Base-by-base conservation (phyloP, 2,113 vertebrate species). In the Stigmatopora argus region DNA sequence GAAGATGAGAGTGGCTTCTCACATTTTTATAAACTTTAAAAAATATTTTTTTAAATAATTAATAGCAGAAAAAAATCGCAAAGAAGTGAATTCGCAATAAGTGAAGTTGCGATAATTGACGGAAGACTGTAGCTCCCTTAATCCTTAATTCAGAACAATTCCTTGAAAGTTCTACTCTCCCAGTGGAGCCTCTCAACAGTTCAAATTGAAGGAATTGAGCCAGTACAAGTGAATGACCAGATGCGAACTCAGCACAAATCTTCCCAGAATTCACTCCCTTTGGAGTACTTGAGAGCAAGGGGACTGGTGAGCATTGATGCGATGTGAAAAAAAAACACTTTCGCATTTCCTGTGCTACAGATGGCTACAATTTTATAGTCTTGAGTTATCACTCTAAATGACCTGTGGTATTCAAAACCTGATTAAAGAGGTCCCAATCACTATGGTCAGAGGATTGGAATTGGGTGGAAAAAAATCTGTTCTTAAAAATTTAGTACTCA, bases 291-390 rank as follows among this genome's bases (percentile, higher is more conserved):
- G 15, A 59, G 10, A 35, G 34, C 57, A 38, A 19, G 12, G 56
- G 57, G 34, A 38, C 31, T 13, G 8, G 11, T 53, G 51, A 55
- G 21, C 23, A 55, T 12, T 17, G 57, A 59, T 61, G 52, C 34
- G 23, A 52, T 62, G 12, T 8, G 26, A 31, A 35, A 47, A 71
- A 2, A 3, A 59, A 52, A 41, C 44, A 41, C 19, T 61, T 48
- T 57, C 34, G 17, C 56, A 67, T 55, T 68, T 76, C 61, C 61
- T 67, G 64, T 67, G 57, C n/a, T 51, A 44, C 7, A 38, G 45
- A 23, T 58, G 48, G 23, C 34, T 48, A 13, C 3, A 59, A 41
- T 55, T 1, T 1, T 26, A 34, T 13, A 44, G n/a, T 18, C 5
- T 44, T 19, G 12, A 34, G 7, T 31, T 15, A n/a, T 35, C 34